phyloP scores from a whole-genome alignment of 2,888 invertebrate genomes.

The Campaea margaritaria region DNA sequence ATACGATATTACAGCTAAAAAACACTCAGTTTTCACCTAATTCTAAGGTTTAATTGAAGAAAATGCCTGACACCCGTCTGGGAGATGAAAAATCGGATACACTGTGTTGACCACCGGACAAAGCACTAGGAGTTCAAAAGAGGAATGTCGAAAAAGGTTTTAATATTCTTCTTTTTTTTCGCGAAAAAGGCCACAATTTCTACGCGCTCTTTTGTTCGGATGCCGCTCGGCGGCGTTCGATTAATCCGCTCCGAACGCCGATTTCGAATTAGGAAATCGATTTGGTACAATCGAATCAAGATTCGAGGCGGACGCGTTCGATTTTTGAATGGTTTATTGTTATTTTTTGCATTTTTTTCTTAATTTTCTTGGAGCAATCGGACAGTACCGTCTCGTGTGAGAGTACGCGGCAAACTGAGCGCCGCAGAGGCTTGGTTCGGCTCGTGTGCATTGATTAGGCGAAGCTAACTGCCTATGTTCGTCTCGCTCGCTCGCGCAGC shows the following conservation, averaged over 20 bases:
- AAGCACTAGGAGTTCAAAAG: not conserved
- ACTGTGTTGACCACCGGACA: constrained; percentile 1
- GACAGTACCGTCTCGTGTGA: constrained; percentile 59
- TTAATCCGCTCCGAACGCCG: constrained; percentile 38
- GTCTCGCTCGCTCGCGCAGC: constrained; percentile 57
- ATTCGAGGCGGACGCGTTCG: constrained; percentile 26
- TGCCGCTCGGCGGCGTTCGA: constrained; percentile 45
- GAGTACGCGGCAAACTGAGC: constrained; percentile 70
- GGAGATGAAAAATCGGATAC: not conserved
- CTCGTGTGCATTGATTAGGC: constrained; percentile 83
- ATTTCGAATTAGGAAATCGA: constrained; percentile 32
- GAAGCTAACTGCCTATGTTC: constrained; percentile 63
- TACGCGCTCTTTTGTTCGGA: constrained; percentile 61
- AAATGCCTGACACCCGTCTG: not conserved
- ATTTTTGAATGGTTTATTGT: constrained; percentile 36
- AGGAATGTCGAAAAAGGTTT: not conserved
- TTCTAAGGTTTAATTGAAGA: constrained; percentile 1
- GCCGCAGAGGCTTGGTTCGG: constrained; percentile 69
- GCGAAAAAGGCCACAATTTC: constrained; percentile 58
- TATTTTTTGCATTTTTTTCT: constrained; percentile 50
- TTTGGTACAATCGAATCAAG: constrained; percentile 18
- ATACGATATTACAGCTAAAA: not conserved
- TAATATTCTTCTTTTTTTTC: constrained; percentile 30
- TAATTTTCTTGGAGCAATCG: constrained; percentile 46
- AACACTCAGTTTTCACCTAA: constrained; percentile 3